Evolutionary conservation across 2,888 invertebrate genomes (phyloP).

Genomic region (Ochlodes sylvanus): DNA sequence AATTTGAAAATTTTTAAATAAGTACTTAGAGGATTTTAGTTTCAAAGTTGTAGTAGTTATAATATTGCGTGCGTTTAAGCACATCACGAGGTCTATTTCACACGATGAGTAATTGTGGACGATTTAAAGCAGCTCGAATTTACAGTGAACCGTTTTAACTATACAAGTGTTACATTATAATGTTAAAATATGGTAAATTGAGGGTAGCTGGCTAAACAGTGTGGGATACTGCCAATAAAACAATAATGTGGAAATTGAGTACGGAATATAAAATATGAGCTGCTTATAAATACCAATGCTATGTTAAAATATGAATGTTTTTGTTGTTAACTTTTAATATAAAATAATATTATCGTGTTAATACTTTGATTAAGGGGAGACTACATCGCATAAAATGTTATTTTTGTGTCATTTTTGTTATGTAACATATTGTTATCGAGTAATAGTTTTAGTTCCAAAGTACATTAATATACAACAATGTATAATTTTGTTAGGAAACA

Average conservation of each 20-base stretch:
- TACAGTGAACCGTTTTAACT: constrained; percentile 20
- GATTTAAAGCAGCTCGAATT: constrained; percentile 31
- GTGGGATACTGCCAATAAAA: constrained; percentile 7
- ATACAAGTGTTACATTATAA: constrained; percentile 2
- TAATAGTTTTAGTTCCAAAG: constrained; percentile 27
- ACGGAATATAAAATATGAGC: not conserved
- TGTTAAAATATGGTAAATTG: constrained; percentile 2
- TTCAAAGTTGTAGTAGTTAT: too few relatives aligned
- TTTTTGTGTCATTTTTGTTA: constrained; percentile 6
- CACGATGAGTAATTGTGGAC: not conserved
- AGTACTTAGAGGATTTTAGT: too few relatives aligned
- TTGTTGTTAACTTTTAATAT: not conserved
- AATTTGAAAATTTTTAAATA: too few relatives aligned
- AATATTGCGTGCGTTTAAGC: too few relatives aligned
- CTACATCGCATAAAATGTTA: constrained; percentile 23
- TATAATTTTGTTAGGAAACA: constrained; percentile 17
- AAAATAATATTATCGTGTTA: not conserved
- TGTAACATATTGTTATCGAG: constrained; percentile 17
- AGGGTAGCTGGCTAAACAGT: constrained; percentile 18
- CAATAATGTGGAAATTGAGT: not conserved
- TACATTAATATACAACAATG: constrained; percentile 23
- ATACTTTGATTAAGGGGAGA: constrained; percentile 6
- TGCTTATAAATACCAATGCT: constrained; percentile 24
- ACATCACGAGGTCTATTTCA: constrained; percentile 13
- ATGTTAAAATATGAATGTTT: not conserved